Percentiles rank a stretch among this genome's conserved stretches.
Conservation (phyloP, 1,140 invertebrate genomes). For the Asobara japonica region DNA sequence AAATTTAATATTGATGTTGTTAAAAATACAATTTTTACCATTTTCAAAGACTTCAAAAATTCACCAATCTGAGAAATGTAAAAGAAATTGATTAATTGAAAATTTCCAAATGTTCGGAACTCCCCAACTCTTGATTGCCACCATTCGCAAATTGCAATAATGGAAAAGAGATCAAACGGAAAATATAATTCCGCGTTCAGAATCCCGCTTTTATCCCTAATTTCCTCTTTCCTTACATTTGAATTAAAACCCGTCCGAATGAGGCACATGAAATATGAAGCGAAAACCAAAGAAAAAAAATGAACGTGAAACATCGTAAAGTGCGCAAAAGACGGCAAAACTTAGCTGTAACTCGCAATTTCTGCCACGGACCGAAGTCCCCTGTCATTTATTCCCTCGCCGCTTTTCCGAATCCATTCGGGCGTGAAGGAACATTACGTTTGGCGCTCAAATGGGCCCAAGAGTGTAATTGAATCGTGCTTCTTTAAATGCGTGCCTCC, state of each 20-base stretch:
- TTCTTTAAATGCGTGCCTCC: slow-evolving; percentile 8
- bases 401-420: slow-evolving; percentile 28
- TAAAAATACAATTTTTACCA: no score
- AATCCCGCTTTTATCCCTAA: background rate
- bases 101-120: no score
- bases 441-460: background rate
- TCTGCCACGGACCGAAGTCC: slow-evolving; percentile 21
- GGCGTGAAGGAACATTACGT: slow-evolving; percentile 26
- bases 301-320: background rate
- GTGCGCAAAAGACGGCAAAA: slow-evolving; percentile 14
- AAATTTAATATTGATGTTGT: no score
- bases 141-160: no score
- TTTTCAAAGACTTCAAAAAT: no score
- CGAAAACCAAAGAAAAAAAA: background rate
- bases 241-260: slow-evolving; percentile 7
- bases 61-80: no score
- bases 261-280: background rate
- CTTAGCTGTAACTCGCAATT: slow-evolving; percentile 17
- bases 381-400: slow-evolving; percentile 25
- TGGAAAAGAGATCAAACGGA: background rate
- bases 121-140: no score
- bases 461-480: slow-evolving; percentile 21
- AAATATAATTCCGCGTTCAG: background rate
- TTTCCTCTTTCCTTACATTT: background rate
- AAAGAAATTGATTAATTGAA: no score